Evolutionary conservation across 2,888 invertebrate genomes (phyloP).

Genomic region (Pediacus dermestoides): DNA sequence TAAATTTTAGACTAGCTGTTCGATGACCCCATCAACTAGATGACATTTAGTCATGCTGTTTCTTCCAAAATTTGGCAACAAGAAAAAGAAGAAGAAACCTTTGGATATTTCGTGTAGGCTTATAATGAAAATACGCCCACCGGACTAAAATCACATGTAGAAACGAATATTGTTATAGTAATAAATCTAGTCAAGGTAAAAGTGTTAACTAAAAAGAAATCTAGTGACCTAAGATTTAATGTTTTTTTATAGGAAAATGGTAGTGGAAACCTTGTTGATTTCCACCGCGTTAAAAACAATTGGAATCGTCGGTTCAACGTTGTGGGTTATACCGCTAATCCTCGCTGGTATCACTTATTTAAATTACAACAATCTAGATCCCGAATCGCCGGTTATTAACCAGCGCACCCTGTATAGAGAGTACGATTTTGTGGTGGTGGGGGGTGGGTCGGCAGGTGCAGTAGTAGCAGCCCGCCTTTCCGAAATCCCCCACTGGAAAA

Average conservation of each 20-base stretch:
- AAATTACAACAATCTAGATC: constrained; percentile 76
- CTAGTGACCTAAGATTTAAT: not conserved
- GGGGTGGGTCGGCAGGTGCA: constrained; percentile 87
- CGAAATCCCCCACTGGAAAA: constrained; percentile 72
- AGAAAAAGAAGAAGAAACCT: constrained; percentile 25
- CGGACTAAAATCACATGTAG: constrained; percentile 29
- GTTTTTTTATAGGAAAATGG: constrained; percentile 53
- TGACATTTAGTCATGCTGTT: constrained; percentile 27
- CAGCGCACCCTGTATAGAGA: constrained; percentile 61
- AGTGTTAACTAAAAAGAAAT: constrained; percentile 13
- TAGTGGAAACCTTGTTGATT: constrained; percentile 68
- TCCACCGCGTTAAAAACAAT: constrained; percentile 77
- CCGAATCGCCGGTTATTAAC: constrained; percentile 72
- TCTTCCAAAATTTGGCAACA: constrained; percentile 17
- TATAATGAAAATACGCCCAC: constrained; percentile 41
- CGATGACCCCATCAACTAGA: too few species aligned
- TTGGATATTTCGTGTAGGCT: constrained; percentile 27
- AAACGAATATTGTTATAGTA: constrained; percentile 20
- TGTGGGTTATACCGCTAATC: constrained; percentile 81
- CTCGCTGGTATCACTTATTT: constrained; percentile 78
- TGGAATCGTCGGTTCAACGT: constrained; percentile 69
- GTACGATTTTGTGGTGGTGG: constrained; percentile 81
- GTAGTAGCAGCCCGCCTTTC: constrained; percentile 75
- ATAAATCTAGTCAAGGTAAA: constrained; percentile 5
- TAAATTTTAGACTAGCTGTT: too few species aligned